phyloP scores from a whole-genome alignment of 2,797 vertebrate genomes.

The Trachurus trachurus region DNA sequence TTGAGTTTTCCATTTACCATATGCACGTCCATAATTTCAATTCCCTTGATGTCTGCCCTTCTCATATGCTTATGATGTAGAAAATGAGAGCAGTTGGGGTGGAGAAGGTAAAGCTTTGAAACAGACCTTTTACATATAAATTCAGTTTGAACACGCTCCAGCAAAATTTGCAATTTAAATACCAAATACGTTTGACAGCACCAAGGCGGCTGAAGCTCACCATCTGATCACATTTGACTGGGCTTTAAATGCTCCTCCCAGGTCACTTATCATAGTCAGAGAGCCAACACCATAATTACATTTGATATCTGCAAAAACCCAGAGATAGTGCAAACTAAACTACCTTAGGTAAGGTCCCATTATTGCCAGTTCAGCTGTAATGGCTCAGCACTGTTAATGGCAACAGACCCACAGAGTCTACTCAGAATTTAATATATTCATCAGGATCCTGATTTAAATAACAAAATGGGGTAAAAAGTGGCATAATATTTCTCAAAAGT shows the following conservation, averaged over 20 bases:
- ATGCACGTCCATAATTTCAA: conserved; percentile 15
- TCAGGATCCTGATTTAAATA: conserved; percentile 35
- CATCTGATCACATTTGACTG: conserved; percentile 42
- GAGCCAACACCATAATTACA: conserved; percentile 59
- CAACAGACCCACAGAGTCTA: conserved; percentile 6
- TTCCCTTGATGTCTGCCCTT: conserved; percentile 14
- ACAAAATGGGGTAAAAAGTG: background rate
- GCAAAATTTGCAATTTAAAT: conserved; percentile 50
- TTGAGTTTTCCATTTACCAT: background rate
- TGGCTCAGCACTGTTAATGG: conserved; percentile 14
- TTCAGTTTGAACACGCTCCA: conserved; percentile 3
- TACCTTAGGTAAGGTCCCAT: conserved; percentile 25
- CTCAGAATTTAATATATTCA: conserved; percentile 38
- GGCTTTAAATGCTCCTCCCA: conserved; percentile 44
- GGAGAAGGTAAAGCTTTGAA: conserved; percentile 26
- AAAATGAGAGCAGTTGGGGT: conserved; percentile 25
- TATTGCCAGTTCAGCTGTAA: conserved; percentile 61
- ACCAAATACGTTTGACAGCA: conserved; percentile 10
- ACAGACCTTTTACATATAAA: conserved; percentile 38
- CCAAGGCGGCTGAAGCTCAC: conserved; percentile 6
- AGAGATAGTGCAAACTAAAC: conserved; percentile 37
- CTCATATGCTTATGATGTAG: conserved; percentile 26
- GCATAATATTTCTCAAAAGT: conserved; percentile 30
- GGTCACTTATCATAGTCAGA: conserved; percentile 54
- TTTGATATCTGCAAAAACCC: conserved; percentile 60